Percentiles rank a stretch among this genome's conserved stretches.
phyloP scores from a whole-genome alignment of 2,888 invertebrate species.

The Stomorhina lunata region DNA sequence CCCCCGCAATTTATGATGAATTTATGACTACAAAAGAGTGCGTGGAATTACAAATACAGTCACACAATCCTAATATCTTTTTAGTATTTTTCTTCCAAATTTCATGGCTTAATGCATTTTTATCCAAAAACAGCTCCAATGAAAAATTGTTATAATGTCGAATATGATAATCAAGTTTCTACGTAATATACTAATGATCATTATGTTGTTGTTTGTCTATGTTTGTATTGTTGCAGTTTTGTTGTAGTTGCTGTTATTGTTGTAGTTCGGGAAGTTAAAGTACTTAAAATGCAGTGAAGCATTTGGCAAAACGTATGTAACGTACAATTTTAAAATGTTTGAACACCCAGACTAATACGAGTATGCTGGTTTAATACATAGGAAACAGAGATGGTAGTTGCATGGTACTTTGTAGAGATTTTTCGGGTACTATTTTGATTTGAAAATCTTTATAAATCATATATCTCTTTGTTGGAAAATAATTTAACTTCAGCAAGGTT shows the following conservation, averaged over 20 bases:
- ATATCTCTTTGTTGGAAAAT: no score
- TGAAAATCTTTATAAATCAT: no score
- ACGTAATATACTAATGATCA: conserved; percentile 14
- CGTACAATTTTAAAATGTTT: conserved; percentile 39
- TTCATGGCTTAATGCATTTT: conserved; percentile 47
- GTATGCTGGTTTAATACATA: background rate
- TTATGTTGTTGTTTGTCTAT: conserved; percentile 5
- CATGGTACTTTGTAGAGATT: no score
- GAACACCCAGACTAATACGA: conserved; percentile 41
- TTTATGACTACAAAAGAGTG: conserved; percentile 37
- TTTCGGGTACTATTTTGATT: background rate
- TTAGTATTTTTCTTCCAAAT: background rate
- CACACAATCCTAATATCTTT: background rate
- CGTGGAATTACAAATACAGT: conserved; percentile 55
- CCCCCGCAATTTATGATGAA: conserved; percentile 53
- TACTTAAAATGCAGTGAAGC: conserved; percentile 65
- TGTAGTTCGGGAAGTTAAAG: conserved; percentile 63
- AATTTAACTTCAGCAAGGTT: no score
- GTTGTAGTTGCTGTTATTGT: conserved; percentile 17
- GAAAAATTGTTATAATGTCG: conserved; percentile 4
- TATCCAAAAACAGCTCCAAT: conserved; percentile 9
- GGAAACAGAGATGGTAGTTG: no score
- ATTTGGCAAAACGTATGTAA: conserved; percentile 59
- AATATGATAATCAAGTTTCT: background rate
- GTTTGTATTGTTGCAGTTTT: background rate